Evolutionary conservation across 2,113 vertebrate species (phyloP).

Genomic region (Hyaena hyaena): DNA sequence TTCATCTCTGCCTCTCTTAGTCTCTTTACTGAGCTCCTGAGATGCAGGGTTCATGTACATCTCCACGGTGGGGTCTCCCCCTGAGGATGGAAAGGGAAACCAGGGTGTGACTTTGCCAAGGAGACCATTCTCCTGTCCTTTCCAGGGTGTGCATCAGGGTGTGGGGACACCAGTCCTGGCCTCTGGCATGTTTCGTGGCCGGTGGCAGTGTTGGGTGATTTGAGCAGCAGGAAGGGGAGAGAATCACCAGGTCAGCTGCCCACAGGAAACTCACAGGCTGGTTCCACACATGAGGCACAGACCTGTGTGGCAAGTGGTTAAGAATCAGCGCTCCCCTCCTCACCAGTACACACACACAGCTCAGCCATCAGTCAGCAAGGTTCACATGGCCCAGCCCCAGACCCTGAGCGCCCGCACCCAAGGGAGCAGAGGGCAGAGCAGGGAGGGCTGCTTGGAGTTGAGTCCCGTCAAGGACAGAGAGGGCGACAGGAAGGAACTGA

Average conservation of each 20-base stretch:
- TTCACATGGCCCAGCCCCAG: fast-evolving
- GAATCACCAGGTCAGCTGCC: neutral
- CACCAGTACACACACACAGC: neutral
- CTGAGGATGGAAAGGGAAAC: neutral
- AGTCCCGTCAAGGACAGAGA: neutral
- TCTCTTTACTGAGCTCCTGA: neutral
- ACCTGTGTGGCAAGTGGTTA: neutral
- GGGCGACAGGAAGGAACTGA: neutral
- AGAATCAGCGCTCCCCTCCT: too few species aligned
- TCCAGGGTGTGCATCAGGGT: neutral
- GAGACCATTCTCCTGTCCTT: neutral
- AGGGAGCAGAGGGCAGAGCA: neutral
- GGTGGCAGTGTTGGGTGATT: neutral
- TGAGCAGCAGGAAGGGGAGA: neutral
- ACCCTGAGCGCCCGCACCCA: fast-evolving
- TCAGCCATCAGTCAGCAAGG: neutral
- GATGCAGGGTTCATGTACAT: neutral
- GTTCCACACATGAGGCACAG: neutral
- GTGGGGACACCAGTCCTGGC: neutral
- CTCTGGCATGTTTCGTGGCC: neutral
- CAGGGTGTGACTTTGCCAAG: neutral
- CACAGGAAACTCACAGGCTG: neutral
- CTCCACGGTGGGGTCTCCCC: neutral
- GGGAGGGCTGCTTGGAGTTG: neutral
- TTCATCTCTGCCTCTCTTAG: too few species aligned